These are phyloP conservation scores for Alectura lathami DNA, from an alignment of 2,113 vertebrate species.

Conservation along the genomic window DNA sequence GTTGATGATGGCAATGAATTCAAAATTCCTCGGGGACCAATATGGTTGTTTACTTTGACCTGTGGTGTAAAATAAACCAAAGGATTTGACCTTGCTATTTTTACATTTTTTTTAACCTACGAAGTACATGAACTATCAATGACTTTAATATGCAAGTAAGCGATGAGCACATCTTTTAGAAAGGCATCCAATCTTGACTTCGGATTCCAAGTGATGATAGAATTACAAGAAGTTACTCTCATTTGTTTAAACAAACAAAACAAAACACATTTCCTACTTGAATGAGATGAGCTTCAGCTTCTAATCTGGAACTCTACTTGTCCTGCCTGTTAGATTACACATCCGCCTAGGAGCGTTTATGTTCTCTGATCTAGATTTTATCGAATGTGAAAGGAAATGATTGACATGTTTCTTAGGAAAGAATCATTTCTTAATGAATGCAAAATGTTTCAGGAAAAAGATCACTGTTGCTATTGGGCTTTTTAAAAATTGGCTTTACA, in stretches of 20 bases:
- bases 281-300: not conserved
- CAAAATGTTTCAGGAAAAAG: not conserved
- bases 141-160: conserved; percentile 1
- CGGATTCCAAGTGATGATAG: conserved; percentile 45
- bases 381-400: not conserved
- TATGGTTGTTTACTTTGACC: not conserved
- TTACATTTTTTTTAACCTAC: not conserved
- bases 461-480: not conserved
- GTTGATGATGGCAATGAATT: not conserved
- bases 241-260: not conserved
- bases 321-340: not conserved
- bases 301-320: not conserved
- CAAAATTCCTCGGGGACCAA: not conserved
- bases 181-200: conserved; percentile 45
- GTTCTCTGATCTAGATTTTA: not conserved
- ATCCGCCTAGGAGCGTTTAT: not conserved
- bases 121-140: not conserved
- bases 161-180: not conserved
- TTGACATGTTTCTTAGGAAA: not conserved
- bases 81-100: conserved; percentile 35
- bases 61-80: not conserved
- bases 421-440: not conserved
- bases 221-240: conserved; percentile 37
- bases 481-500: not conserved
- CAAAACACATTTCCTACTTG: not conserved